A percentile compares a stretch with the other conserved stretches of the same genome.
These are phyloP conservation scores for Penaeus vannamei DNA, from an alignment of 1,140 invertebrate species.

Conservation along the genomic window DNA sequence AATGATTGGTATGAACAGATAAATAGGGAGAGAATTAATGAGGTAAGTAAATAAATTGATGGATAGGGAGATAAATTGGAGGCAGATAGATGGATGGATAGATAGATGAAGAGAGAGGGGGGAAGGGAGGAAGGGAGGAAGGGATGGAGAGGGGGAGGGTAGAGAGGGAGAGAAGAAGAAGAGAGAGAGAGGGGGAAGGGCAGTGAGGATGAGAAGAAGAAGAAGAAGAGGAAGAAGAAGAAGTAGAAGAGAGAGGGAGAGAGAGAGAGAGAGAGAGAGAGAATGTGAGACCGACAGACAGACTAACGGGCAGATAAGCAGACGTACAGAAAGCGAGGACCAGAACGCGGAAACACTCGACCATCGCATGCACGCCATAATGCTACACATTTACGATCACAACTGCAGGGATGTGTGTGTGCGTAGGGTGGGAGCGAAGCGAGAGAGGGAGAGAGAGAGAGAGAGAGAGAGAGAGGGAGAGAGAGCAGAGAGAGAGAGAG, in stretches of 20 bases:
- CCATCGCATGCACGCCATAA: no score
- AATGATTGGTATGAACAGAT: not conserved
- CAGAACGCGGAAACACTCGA: no score
- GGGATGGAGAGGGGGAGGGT: constrained; percentile 32
- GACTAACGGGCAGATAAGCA: no score
- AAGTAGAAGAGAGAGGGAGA: not conserved
- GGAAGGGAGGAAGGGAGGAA: not conserved
- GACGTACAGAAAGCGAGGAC: no score
- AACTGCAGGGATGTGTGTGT: no score
- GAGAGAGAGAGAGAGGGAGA: no score
- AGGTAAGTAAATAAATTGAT: not conserved
- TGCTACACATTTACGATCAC: no score
- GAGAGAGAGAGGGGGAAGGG: not conserved
- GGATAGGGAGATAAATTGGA: not conserved
- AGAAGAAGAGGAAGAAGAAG: not conserved
- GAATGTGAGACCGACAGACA: not conserved
- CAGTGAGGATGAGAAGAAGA: no score
- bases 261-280: not conserved
- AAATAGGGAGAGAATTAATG: not conserved
- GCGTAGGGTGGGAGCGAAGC: no score
- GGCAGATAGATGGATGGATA: not conserved
- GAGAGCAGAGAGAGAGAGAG: no score
- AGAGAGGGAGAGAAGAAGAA: constrained; percentile 20
- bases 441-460: no score
- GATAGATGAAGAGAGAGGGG: constrained; percentile 8